Evolutionary conservation across 1,140 invertebrate species (phyloP), one percentile per base, ranked within the genome.

Genomic region (Bicyclus anynana): DNA sequence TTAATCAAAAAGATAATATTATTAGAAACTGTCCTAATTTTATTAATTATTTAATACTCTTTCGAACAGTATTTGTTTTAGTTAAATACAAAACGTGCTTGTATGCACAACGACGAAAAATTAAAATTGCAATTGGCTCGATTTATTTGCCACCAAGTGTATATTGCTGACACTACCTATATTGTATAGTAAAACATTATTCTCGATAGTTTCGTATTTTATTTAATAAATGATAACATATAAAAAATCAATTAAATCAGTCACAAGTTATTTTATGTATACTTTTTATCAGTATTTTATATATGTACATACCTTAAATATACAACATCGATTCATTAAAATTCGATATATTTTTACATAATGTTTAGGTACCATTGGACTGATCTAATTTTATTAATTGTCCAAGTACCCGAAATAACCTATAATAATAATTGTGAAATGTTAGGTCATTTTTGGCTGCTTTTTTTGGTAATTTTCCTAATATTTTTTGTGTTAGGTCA

Each of bases 381-480:
- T 23, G 2, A 20, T 47, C 20, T 21, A 6, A 20, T 52, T 18
- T 37, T 38, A 17, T 17, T 33, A 23, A 52, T 52, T 23, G 40
- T 53, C 35, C 37, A 14, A 29, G 14, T 33, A 3, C n/a, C n/a
- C n/a, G n/a, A n/a, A n/a, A n/a, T n/a, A n/a, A n/a, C n/a, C n/a
- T n/a, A n/a, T n/a, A n/a, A 42, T 21, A 2, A 26, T 53, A 20
- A 38, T 27, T 26, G 14, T 26, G 2, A 17, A 42, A 27, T 40
- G 27, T 20, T 9, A 26, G 3, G 26, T 26, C 23, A 27, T 27
- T 27, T 27, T 27, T 27, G 26, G 26, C 10, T 27, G 26, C 26
- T n/a, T 14, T 37, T 52, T 18, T 37, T 38, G 29, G 33, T 33
- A 23, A 52, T 52, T 23, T 53, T 53, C 35, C 37, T 23, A 29